phyloP scores from a whole-genome alignment of 2,888 invertebrate genomes.

The Pheosia gnoma region DNA sequence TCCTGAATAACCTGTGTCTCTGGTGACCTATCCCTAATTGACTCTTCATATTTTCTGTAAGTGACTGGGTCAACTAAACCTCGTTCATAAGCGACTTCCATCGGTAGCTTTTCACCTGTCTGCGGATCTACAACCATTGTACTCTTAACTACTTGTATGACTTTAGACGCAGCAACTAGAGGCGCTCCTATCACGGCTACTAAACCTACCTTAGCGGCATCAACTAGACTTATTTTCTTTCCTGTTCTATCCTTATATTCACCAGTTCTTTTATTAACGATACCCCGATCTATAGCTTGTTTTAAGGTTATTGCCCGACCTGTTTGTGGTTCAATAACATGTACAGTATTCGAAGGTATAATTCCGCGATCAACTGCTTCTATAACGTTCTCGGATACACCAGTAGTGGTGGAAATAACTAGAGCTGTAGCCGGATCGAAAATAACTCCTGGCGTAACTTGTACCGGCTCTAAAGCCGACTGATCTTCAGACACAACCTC shows the following conservation, averaged over 20 bases:
- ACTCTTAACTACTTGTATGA: conserved; percentile 86
- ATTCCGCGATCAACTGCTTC: conserved; percentile 91
- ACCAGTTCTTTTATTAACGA: conserved; percentile 88
- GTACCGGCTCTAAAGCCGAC: conserved; percentile 86
- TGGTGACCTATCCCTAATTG: conserved; percentile 65
- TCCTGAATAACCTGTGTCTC: conserved; percentile 49
- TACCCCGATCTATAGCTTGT: conserved; percentile 90
- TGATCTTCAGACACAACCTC: conserved; percentile 58
- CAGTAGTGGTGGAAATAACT: conserved; percentile 88
- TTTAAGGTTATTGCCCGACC: conserved; percentile 87
- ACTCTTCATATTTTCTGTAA: conserved; percentile 79
- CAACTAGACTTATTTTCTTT: conserved; percentile 86
- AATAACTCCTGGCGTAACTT: conserved; percentile 88
- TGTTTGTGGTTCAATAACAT: conserved; percentile 88
- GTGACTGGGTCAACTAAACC: conserved; percentile 87
- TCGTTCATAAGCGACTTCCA: conserved; percentile 91
- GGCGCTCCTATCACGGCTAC: conserved; percentile 90
- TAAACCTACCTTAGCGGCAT: conserved; percentile 91
- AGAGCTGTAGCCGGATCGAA: conserved; percentile 91
- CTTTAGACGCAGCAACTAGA: conserved; percentile 87
- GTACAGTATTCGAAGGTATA: conserved; percentile 87
- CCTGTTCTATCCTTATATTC: conserved; percentile 87
- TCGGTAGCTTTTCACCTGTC: conserved; percentile 91
- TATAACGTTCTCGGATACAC: conserved; percentile 88
- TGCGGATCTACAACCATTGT: conserved; percentile 90